Percentiles rank a stretch among this genome's conserved stretches.
phyloP scores from a whole-genome alignment of 2,113 vertebrate genomes.

The Boulengerochromis microlepis region DNA sequence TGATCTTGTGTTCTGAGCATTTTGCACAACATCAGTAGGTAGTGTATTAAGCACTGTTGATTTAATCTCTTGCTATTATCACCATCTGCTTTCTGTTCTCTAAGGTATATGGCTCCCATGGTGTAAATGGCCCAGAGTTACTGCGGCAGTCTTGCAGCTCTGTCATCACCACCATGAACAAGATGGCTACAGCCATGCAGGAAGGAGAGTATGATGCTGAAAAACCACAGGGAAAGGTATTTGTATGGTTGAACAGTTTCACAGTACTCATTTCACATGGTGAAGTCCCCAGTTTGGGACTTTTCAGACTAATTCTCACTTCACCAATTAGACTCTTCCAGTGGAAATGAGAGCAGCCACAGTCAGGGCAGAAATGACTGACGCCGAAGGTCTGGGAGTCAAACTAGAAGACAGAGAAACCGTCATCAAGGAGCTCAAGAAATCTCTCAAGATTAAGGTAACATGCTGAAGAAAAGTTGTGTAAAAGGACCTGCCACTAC shows the following conservation, averaged over 20 bases:
- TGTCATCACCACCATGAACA: slow-evolving; percentile 95
- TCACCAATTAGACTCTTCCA: slow-evolving; percentile 63
- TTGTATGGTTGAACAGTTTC: background rate
- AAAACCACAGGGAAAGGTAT: slow-evolving; percentile 73
- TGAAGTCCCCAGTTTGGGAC: background rate
- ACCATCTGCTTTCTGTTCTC: background rate
- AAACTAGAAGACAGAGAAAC: slow-evolving; percentile 96
- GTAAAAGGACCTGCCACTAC: background rate
- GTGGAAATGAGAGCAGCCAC: slow-evolving; percentile 83
- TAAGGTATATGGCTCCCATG: slow-evolving; percentile 60
- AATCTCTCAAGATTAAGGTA: slow-evolving; percentile 97
- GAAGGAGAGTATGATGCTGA: slow-evolving; percentile 96
- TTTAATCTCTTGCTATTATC: background rate
- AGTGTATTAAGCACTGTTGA: background rate
- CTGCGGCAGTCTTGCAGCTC: slow-evolving; percentile 89
- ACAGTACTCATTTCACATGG: background rate
- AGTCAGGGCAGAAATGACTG: slow-evolving; percentile 91
- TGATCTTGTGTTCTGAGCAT: background rate
- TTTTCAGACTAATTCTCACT: background rate
- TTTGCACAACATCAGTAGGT: background rate
- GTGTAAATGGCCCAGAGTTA: slow-evolving; percentile 79
- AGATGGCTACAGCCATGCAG: slow-evolving; percentile 98
- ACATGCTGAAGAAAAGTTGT: background rate
- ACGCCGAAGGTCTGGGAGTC: slow-evolving; percentile 90
- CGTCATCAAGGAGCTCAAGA: slow-evolving; percentile 93